A percentile compares a stretch with the other conserved stretches of the same genome.
These are phyloP conservation scores for Xanthorhoe designata DNA, from an alignment of 2,888 invertebrate species.

Conservation along the genomic window DNA sequence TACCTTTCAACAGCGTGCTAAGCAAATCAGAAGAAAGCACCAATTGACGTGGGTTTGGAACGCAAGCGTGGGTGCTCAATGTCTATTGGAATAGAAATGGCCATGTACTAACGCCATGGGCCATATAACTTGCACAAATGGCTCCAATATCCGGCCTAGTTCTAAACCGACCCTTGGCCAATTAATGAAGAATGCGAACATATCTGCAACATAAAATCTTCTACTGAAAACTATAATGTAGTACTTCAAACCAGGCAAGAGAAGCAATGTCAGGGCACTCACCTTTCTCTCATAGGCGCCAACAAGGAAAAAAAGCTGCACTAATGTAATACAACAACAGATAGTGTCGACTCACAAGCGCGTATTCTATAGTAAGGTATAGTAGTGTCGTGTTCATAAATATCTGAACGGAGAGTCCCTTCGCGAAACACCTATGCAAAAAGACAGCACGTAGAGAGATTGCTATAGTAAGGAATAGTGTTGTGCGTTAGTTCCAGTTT, in stretches of 20 bases:
- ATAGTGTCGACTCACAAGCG: conserved; percentile 63
- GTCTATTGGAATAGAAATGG: conserved; percentile 57
- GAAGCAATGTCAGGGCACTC: conserved; percentile 53
- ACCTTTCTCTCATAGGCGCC: conserved; percentile 65
- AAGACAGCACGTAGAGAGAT: not conserved
- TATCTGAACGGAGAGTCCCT: conserved; percentile 33
- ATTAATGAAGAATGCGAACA: conserved; percentile 3
- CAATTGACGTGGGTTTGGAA: conserved; percentile 47
- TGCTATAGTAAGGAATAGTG: not conserved
- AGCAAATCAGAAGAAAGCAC: conserved; percentile 37
- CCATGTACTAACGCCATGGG: conserved; percentile 52
- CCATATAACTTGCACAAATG: conserved; percentile 54
- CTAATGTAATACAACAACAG: conserved; percentile 67
- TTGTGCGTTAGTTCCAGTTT: conserved; percentile 28
- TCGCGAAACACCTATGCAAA: conserved; percentile 16
- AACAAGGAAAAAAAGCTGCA: conserved; percentile 63
- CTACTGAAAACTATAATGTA: not conserved
- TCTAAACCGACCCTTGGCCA: conserved; percentile 45
- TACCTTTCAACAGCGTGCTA: conserved; percentile 12
- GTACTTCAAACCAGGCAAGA: not conserved
- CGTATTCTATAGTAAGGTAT: conserved; percentile 35
- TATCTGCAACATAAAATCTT: no score
- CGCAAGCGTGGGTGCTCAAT: conserved; percentile 54
- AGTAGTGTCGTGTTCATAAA: conserved; percentile 18
- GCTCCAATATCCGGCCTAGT: conserved; percentile 54